Evolutionary conservation across 37 sponge, comb jelly and placozoan species (phyloP).

Genomic region (Halichondria panicea): DNA sequence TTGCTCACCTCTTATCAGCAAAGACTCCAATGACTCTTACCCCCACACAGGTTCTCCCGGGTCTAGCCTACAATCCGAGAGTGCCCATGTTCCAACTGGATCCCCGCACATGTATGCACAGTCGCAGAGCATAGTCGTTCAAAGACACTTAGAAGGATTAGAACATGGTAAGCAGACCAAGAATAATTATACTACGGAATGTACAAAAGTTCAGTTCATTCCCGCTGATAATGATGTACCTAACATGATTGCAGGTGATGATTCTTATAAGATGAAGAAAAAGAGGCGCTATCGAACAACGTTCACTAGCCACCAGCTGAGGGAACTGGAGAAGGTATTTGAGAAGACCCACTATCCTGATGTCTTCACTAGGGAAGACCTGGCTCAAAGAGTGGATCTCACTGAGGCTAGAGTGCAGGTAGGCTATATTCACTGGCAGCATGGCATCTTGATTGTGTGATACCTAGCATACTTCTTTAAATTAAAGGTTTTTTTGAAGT

Average conservation of each 20-base stretch:
- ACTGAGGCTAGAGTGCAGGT: conserved; percentile 96
- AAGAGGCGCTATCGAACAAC: conserved; percentile 87
- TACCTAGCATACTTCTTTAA: not conserved
- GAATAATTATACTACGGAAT: not conserved
- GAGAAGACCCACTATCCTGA: conserved; percentile 91
- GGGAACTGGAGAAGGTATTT: conserved; percentile 85
- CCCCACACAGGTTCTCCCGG: conserved; percentile 18
- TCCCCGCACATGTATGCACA: too few relatives aligned
- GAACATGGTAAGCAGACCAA: not conserved
- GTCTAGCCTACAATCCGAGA: conserved; percentile 42
- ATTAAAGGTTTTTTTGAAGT: not conserved
- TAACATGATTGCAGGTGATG: not conserved
- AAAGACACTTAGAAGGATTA: not conserved
- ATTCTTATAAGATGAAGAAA: conserved; percentile 43
- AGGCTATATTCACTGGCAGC: not conserved
- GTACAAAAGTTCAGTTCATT: too few relatives aligned
- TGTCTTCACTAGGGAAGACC: conserved; percentile 89
- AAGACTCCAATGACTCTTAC: not conserved
- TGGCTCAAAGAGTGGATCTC: conserved; percentile 77
- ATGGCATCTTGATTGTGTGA: not conserved
- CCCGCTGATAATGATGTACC: too few relatives aligned
- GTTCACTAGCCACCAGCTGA: conserved; percentile 84
- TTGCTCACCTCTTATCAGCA: too few relatives aligned
- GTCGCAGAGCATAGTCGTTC: too few relatives aligned
- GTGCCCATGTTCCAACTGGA: conserved; percentile 29